Base-by-base conservation (phyloP, 2,113 vertebrate genomes). In the Nannobrachium achirus region DNA sequence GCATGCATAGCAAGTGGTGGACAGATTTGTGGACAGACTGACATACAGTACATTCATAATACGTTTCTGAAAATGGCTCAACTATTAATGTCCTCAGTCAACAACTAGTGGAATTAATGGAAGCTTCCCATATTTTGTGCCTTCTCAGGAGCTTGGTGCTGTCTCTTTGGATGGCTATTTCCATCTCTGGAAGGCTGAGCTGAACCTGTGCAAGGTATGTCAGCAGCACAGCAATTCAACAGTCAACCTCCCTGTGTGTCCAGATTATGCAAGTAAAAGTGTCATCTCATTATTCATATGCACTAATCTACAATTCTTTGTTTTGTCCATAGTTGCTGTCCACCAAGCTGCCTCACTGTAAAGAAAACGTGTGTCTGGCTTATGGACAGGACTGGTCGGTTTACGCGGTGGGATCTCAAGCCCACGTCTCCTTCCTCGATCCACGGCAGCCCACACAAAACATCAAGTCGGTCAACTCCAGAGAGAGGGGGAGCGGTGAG, bases 341-440 rank as follows among this genome's bases (percentile, higher is more conserved):
- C 45, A 99, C 93, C 8, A 98, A 99, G 92, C 86, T 99, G 81
- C 95, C 96, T 7, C 96, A 98, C 89, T 98, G 96, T 89, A 95
- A 98, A 87, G 98, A 98, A 91, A 98, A 99, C 0, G 98, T 99
- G 77, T 99, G 98, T 81, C 89, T 99, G 88, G 94, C 98, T 0
- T 99, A 99, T 11, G 96, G 98, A 39, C 93, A 94, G 80, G 98
- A 99, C 68, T 99, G 98, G 98, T 98, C 97, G 0, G 95, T 99
- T 52, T 99, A 99, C 7, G 97, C 97, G 0, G 97, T 98, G 3
- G 98, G 98, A 66, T 99, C 98, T 38, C 98, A 99, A 89, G 96
- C 96, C 7, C 98, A 99, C 0, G 98, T 99, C 69, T 99, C 98
- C 53, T 98, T 99, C 62, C 90, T 99, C 80, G 98, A 99, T 79